Base-by-base conservation (phyloP, 2,888 invertebrate genomes). In the Congeria kusceri region DNA sequence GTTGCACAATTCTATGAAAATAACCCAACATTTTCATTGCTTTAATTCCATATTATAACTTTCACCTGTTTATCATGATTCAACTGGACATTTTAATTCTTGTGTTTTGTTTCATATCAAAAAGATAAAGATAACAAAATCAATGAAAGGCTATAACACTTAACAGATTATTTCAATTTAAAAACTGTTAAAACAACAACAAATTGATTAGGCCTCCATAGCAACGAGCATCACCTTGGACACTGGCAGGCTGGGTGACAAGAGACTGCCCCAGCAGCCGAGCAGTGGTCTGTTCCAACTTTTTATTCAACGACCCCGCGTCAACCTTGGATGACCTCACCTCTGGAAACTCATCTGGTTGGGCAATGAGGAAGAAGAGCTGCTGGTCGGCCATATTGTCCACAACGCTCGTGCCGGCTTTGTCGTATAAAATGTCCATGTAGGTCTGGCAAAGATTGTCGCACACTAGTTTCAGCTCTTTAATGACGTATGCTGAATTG, bases 351-450 rank as follows among this genome's bases (percentile, higher is more conserved):
- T 95, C 95, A 46, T 95, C 95, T 1, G 95, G 94, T 68, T 95
- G 94, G 0, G 95, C 94, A 2, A 95, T 94, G 46, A 95, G 91
- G 79, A 95, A 94, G 84, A 95, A 95, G 13, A 95, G 94, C 32
- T 95, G 95, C 79, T 94, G 94, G 74, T 95, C 95, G 0, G 94
- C 93, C 92, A 94, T 93, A 44, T 89, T 80, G 78, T 93, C 93
- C 7, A 91, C 89, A 32, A 88, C 80, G 44, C 89, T 88, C 15
- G 91, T 89, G 7, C 90, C 91, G 56, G 91, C 90, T 57, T 87
- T 86, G 58, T 93, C 92, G 29, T 89, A 82, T 64, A 92, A 84
- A 67, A 93, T 89, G 57, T 92, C 90, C 7, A 92, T 87, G 68
- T 93, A 93, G 7, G 78, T 87, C 75, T 90, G 87, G 69, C 92